Base-by-base conservation (phyloP, 2,113 vertebrate genomes). In the Sphyrna mokarran region DNA sequence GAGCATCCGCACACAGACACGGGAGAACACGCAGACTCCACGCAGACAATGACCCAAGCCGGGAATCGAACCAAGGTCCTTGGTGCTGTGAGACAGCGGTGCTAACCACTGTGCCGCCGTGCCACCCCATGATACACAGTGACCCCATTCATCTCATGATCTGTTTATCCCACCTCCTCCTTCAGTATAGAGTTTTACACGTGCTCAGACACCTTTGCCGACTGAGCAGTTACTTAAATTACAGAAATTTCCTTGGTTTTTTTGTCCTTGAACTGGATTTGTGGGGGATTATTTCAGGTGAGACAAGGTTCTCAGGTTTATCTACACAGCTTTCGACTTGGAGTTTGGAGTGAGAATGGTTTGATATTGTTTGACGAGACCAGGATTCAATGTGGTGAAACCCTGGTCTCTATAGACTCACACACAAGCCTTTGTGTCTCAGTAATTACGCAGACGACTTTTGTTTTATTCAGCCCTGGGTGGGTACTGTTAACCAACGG, bases 251-350 rank as follows among this genome's bases (percentile, higher is more conserved):
- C 33, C 29, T 89, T 58, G 43, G 48, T 23, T 16, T 23, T 16
- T 89, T 89, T 89, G 86, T 58, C 86, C 86, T 14, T 89, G 86
- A 26, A 58, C 14, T 89, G 86, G 86, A 58, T 89, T 89, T 89
- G 43, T 26, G 80, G 23, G 20, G 43, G 22, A 26, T 23, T 87
- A 48, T 54, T 13, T 23, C 26, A 87, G 43, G 85, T 8, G 1
- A 87, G 43, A 54, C 2, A 22, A 48, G 26, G 33, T 2, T 23
- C 48, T 14, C 54, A 58, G 23, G 29, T 89, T 89, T 18, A 89
- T 89, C 48, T 4, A 89, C 48, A 58, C 26, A 89, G 86, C 43
- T 89, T 58, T 89, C 14, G 23, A 58, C 86, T 58, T 48, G 23
- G 86, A 80, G 78, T 80, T 80, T 58, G 0, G 37, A 86, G 43